These are phyloP conservation scores for Cephus runcator DNA, from an alignment of 2,888 invertebrate species.

Conservation along the genomic window DNA sequence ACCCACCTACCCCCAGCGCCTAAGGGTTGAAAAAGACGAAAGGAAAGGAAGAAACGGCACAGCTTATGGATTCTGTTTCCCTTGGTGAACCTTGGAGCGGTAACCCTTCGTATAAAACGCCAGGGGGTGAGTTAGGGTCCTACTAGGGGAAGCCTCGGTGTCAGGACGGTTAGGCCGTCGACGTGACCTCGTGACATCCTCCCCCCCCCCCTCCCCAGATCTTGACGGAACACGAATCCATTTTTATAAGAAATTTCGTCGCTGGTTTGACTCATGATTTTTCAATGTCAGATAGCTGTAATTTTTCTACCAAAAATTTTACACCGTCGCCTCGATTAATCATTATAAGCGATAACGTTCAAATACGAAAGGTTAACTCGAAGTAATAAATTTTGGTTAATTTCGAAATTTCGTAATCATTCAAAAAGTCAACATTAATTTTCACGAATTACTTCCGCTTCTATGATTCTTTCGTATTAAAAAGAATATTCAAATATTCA, in stretches of 20 bases:
- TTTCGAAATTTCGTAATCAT: neutral
- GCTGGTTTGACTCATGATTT: neutral
- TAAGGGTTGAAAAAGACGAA: neutral
- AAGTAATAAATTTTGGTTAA: neutral
- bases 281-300: neutral
- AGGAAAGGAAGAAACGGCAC: slow-evolving; percentile 5
- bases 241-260: slow-evolving; percentile 54
- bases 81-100: slow-evolving; percentile 43
- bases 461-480: no score
- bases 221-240: slow-evolving; percentile 46
- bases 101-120: slow-evolving; percentile 54
- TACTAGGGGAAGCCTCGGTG: slow-evolving; percentile 31
- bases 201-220: slow-evolving; percentile 22
- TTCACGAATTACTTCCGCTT: no score
- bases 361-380: neutral
- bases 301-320: neutral
- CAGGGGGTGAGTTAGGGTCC: slow-evolving; percentile 7
- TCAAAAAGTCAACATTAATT: neutral
- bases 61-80: slow-evolving; percentile 19
- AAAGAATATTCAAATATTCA: neutral
- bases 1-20: neutral
- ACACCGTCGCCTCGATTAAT: neutral
- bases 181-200: slow-evolving; percentile 47
- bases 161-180: slow-evolving; percentile 55
- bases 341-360: neutral